Percentiles rank a stretch among this genome's conserved stretches.
phyloP scores from a whole-genome alignment of 1,140 invertebrate species.

The Scaptodrosophila lebanonensis region DNA sequence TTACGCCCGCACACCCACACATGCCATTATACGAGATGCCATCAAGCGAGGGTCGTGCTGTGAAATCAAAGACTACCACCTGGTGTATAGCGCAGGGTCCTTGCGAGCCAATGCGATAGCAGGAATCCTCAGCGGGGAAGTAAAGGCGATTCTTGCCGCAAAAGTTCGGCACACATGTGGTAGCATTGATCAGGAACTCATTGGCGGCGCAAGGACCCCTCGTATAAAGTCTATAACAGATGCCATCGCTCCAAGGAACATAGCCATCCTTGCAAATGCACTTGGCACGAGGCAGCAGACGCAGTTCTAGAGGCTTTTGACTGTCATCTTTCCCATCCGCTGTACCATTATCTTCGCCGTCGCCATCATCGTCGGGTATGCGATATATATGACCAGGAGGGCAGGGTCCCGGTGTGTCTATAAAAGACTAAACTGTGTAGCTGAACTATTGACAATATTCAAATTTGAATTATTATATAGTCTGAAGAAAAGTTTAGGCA shows the following conservation, averaged over 20 bases:
- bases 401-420: constrained; percentile 84
- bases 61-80: constrained; percentile 87
- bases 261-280: constrained; percentile 85
- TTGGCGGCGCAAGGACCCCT: constrained; percentile 84
- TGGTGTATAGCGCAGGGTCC: constrained; percentile 85
- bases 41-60: constrained; percentile 84
- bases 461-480: no score
- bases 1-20: constrained; percentile 82
- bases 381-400: constrained; percentile 83
- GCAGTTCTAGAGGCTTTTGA: no score
- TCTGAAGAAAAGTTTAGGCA: no score
- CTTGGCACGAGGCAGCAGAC: constrained; percentile 73
- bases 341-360: constrained; percentile 11
- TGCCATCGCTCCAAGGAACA: constrained; percentile 82
- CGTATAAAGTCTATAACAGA: constrained; percentile 87
- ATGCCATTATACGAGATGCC: constrained; percentile 89
- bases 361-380: constrained; percentile 60
- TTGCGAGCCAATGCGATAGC: constrained; percentile 85
- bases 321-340: constrained; percentile 38
- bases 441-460: not conserved
- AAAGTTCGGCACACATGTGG: constrained; percentile 81
- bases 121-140: constrained; percentile 84
- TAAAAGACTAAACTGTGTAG: constrained; percentile 16
- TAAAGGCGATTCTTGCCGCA: constrained; percentile 85
- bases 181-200: constrained; percentile 82